phyloP scores from a whole-genome alignment of 2,888 invertebrate species.

The Trisateles emortualis region DNA sequence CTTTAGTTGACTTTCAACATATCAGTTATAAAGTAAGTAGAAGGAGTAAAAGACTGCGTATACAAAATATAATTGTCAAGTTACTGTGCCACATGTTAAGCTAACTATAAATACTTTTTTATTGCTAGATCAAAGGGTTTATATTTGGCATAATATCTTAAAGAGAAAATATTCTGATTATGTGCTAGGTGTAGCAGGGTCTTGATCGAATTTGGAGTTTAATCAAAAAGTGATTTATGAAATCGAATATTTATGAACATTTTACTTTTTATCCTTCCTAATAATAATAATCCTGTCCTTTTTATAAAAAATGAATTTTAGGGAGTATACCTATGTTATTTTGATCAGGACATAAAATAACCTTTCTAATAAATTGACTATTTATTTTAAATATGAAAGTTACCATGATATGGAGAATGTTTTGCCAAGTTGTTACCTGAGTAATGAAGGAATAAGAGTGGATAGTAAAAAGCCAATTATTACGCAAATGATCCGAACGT shows the following conservation, averaged over 20 bases:
- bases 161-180: background rate
- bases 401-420: too few relatives aligned
- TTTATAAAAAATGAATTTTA: too few relatives aligned
- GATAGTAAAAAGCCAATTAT: too few relatives aligned
- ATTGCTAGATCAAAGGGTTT: background rate
- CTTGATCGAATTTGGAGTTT: slow-evolving; percentile 14
- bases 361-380: too few relatives aligned
- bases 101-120: background rate
- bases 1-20: background rate
- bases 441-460: too few relatives aligned
- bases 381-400: too few relatives aligned
- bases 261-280: background rate
- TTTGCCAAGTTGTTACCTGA: too few relatives aligned
- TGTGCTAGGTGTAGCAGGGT: slow-evolving; percentile 11
- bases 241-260: slow-evolving; percentile 1
- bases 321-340: too few relatives aligned
- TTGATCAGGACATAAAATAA: too few relatives aligned
- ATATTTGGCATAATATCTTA: slow-evolving; percentile 1
- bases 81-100: background rate
- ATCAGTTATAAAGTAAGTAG: background rate
- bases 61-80: background rate
- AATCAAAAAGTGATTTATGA: slow-evolving; percentile 12
- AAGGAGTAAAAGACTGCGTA: background rate
- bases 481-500: too few relatives aligned
- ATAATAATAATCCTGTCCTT: too few relatives aligned